Conservation (phyloP, 2,113 vertebrate genomes). For the Chelonoidis abingdonii region DNA sequence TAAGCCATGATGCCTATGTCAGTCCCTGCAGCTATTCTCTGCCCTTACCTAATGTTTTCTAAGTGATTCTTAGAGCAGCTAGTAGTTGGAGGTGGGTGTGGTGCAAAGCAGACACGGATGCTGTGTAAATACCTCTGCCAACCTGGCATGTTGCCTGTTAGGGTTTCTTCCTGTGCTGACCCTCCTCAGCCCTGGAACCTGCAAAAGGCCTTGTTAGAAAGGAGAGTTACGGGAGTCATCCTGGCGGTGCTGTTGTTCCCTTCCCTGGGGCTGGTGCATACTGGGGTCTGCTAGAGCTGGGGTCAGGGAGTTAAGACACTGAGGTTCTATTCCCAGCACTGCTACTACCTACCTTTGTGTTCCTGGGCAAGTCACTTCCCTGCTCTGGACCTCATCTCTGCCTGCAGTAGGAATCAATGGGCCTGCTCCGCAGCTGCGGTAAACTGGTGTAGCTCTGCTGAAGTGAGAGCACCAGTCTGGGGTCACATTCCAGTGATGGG, state of each 20-base stretch:
- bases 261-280: not conserved
- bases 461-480: not conserved
- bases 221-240: not conserved
- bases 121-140: not conserved
- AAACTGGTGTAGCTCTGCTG: not conserved
- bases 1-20: not conserved
- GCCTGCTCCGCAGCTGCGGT: not conserved
- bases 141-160: not conserved
- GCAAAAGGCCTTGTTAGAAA: not conserved
- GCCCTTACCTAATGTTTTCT: too few species aligned
- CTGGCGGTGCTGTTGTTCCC: not conserved
- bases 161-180: not conserved
- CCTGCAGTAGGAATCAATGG: not conserved
- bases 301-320: not conserved
- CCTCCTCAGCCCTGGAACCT: not conserved
- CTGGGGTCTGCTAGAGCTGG: not conserved
- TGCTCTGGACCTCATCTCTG: not conserved
- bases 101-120: not conserved
- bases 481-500: not conserved
- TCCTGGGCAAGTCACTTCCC: not conserved
- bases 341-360: not conserved
- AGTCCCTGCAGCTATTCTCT: not conserved
- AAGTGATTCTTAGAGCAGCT: not conserved
- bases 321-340: not conserved
- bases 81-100: not conserved